Conservation (phyloP, 2,888 invertebrate genomes). For the Euclidia mi region DNA sequence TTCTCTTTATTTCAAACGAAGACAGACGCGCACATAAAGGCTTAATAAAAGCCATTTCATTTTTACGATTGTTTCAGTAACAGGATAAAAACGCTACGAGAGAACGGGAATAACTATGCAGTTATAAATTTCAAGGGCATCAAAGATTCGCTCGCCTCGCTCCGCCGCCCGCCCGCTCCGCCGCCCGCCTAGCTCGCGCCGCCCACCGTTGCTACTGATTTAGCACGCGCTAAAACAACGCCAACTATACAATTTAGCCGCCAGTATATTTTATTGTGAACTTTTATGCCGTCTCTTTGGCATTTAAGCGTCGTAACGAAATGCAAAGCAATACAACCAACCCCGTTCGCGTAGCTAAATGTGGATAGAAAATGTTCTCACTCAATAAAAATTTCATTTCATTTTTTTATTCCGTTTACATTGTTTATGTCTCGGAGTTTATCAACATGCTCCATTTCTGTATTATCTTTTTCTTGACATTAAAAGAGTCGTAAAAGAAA, state of each 20-base stretch:
- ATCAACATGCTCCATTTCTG: constrained; percentile 19
- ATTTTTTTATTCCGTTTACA: constrained; percentile 21
- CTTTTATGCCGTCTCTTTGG: constrained; percentile 49
- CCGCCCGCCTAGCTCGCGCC: constrained; percentile 46
- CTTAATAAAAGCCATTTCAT: constrained; percentile 18
- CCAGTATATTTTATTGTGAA: constrained; percentile 45
- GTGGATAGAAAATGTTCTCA: constrained; percentile 24
- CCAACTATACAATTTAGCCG: constrained; percentile 54
- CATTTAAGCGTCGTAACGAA: constrained; percentile 45
- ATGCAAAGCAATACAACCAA: constrained; percentile 25
- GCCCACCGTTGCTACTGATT: constrained; percentile 58
- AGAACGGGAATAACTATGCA: constrained; percentile 47
- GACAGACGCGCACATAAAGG: constrained; percentile 29
- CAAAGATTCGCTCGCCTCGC: constrained; percentile 41
- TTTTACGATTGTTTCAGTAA: constrained; percentile 23
- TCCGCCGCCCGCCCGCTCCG: constrained; percentile 52
- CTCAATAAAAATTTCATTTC: constrained; percentile 22
- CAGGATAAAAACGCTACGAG: constrained; percentile 23
- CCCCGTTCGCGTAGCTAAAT: constrained; percentile 20
- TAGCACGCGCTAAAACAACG: constrained; percentile 67
- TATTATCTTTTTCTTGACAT: constrained; percentile 6
- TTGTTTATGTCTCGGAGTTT: constrained; percentile 24
- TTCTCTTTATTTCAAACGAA: constrained; percentile 13
- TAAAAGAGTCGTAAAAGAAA: neutral
- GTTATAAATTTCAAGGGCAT: constrained; percentile 56